Evolutionary conservation across 1,140 invertebrate species (phyloP).

Genomic region (Leptonema lineaticorne): DNA sequence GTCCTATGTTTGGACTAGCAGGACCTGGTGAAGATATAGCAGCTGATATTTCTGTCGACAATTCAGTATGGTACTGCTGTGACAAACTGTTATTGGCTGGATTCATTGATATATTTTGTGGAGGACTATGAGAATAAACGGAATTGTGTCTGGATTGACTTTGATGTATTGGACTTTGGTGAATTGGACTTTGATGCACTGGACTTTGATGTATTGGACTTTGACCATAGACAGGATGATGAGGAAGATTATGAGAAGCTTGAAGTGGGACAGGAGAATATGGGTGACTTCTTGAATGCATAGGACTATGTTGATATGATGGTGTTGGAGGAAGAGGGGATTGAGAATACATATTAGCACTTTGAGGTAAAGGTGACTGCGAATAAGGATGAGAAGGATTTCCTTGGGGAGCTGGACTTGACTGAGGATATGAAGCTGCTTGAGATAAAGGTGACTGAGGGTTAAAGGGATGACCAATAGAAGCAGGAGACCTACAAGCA

Average conservation of each 20-base stretch:
- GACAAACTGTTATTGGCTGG: conserved; percentile 17
- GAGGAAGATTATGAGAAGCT: conserved; percentile 23
- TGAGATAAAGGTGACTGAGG: conserved; percentile 45
- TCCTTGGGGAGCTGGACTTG: conserved; percentile 44
- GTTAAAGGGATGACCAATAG: conserved; percentile 43
- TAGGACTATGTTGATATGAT: conserved; percentile 27
- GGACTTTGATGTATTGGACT: conserved; percentile 37
- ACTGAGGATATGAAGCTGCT: conserved; percentile 47
- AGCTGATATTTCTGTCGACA: conserved; percentile 75
- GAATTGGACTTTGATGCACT: conserved; percentile 4
- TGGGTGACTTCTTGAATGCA: conserved; percentile 29
- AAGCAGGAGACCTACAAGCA: conserved; percentile 37
- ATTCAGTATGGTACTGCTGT: conserved; percentile 70
- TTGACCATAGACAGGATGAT: conserved; percentile 32
- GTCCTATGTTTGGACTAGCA: conserved; percentile 67
- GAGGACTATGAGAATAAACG: conserved; percentile 34
- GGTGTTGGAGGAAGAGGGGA: conserved; percentile 36
- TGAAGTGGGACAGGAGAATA: conserved; percentile 26
- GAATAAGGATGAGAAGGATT: conserved; percentile 50
- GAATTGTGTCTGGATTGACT: conserved; percentile 15
- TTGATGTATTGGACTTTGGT: conserved; percentile 39
- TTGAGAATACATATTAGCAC: conserved; percentile 33
- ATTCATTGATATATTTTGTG: conserved; percentile 36
- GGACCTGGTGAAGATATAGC: conserved; percentile 71
- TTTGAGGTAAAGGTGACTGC: conserved; percentile 50